Conservation (phyloP, 2,113 vertebrate species). For the Chionis minor region DNA sequence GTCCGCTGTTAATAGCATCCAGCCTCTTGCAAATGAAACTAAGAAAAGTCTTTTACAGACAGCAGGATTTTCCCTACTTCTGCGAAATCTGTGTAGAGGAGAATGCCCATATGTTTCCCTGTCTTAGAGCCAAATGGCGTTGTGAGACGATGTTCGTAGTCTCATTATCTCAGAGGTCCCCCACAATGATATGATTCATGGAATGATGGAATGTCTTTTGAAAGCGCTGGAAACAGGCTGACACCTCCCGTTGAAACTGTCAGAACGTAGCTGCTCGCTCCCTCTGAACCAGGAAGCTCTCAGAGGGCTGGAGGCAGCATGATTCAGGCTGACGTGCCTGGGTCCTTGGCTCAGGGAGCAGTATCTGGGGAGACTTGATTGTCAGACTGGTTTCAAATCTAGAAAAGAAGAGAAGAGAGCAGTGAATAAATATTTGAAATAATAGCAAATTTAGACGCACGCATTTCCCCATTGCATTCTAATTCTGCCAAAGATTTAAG, state of each 20-base stretch:
- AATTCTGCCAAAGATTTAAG: background rate
- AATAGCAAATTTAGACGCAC: background rate
- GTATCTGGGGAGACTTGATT: background rate
- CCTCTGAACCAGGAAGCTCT: background rate
- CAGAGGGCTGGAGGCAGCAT: background rate
- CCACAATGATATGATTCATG: background rate
- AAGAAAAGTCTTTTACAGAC: background rate
- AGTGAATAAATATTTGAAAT: background rate
- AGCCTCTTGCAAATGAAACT: background rate
- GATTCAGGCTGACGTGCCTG: background rate
- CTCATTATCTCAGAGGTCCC: constrained; percentile 3
- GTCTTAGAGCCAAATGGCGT: background rate
- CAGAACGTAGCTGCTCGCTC: background rate
- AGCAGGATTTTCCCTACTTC: background rate
- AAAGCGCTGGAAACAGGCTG: background rate
- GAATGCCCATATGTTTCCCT: background rate
- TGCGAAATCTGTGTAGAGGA: background rate
- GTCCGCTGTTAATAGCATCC: background rate
- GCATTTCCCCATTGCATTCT: background rate
- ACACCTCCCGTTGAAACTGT: background rate
- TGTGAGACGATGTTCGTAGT: background rate
- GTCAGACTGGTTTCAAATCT: background rate
- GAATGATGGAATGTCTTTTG: constrained; percentile 19
- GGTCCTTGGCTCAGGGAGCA: background rate
- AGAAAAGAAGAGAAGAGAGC: background rate